Evolutionary conservation across 2,113 vertebrate species (phyloP).

Genomic region (Nycticorax nycticorax): DNA sequence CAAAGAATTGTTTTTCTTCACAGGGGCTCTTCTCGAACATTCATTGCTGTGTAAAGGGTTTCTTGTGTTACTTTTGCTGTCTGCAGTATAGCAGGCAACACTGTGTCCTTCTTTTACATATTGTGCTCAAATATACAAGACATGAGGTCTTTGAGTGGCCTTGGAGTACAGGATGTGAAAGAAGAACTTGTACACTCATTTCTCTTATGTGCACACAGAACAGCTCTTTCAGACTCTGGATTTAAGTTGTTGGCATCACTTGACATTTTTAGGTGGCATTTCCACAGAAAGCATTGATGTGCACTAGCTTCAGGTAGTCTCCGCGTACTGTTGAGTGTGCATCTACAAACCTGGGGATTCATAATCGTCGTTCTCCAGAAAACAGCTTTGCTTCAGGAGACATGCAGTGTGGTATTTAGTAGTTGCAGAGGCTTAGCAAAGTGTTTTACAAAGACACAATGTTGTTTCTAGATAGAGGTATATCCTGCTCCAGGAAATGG

Average conservation of each 20-base stretch:
- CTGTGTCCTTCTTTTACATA: fast-evolving
- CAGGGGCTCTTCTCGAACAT: not conserved
- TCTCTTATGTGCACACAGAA: not conserved
- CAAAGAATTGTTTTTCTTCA: not conserved
- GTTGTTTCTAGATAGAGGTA: not conserved
- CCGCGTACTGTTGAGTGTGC: not conserved
- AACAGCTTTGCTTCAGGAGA: not conserved
- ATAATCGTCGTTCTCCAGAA: not conserved
- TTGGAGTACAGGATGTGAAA: not conserved
- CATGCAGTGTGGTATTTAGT: not conserved
- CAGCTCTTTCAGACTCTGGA: not conserved
- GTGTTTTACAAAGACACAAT: not conserved
- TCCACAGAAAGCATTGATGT: not conserved
- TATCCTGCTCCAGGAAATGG: not conserved
- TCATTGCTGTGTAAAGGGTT: not conserved
- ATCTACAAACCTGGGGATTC: not conserved
- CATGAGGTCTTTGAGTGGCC: not conserved
- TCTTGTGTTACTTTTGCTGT: not conserved
- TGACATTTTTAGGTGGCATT: not conserved
- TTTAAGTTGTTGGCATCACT: not conserved
- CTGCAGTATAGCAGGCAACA: not conserved
- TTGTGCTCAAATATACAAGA: not conserved
- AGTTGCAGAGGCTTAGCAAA: not conserved
- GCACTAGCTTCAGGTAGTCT: not conserved
- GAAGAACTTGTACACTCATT: not conserved